Percentiles rank a stretch among this genome's conserved stretches.
Conservation (phyloP, 2,888 invertebrate genomes). For the Merodon equestris region DNA sequence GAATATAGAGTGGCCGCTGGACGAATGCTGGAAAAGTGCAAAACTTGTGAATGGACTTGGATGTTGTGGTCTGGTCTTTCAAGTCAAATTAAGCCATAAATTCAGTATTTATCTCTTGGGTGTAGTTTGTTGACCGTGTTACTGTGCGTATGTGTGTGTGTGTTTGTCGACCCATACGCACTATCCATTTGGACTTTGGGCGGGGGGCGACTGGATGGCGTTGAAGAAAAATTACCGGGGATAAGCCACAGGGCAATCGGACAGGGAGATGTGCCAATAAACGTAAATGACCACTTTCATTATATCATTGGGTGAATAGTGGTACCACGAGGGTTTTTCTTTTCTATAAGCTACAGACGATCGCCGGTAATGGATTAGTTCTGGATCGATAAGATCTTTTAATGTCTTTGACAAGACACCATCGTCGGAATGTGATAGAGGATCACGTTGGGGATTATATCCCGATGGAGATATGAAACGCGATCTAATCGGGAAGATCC, state of each 20-base stretch:
- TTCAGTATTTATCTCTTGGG: constrained; percentile 78
- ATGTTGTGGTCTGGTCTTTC: constrained; percentile 71
- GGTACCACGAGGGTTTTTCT: constrained; percentile 41
- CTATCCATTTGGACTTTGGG: constrained; percentile 5
- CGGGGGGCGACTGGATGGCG: no score
- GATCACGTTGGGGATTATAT: constrained; percentile 47
- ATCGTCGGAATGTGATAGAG: constrained; percentile 53
- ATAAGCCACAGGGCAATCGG: constrained; percentile 41
- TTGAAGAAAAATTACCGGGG: constrained; percentile 50
- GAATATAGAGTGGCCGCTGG: not conserved
- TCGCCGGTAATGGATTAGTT: constrained; percentile 53
- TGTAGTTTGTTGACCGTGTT: constrained; percentile 76
- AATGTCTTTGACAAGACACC: constrained; percentile 58
- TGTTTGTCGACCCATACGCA: constrained; percentile 16
- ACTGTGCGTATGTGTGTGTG: constrained; percentile 13
- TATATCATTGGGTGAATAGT: constrained; percentile 64
- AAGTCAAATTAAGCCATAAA: constrained; percentile 79
- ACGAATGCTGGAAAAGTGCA: constrained; percentile 46
- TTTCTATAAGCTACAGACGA: constrained; percentile 11
- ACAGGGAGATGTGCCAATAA: constrained; percentile 61
- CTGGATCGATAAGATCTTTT: constrained; percentile 59
- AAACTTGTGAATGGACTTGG: constrained; percentile 68
- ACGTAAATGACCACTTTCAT: constrained; percentile 68
- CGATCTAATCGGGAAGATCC: no score
- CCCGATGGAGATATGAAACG: constrained; percentile 7